These are phyloP conservation scores for Coelopa pilipes DNA, from an alignment of 2,888 invertebrate genomes.

Conservation along the genomic window DNA sequence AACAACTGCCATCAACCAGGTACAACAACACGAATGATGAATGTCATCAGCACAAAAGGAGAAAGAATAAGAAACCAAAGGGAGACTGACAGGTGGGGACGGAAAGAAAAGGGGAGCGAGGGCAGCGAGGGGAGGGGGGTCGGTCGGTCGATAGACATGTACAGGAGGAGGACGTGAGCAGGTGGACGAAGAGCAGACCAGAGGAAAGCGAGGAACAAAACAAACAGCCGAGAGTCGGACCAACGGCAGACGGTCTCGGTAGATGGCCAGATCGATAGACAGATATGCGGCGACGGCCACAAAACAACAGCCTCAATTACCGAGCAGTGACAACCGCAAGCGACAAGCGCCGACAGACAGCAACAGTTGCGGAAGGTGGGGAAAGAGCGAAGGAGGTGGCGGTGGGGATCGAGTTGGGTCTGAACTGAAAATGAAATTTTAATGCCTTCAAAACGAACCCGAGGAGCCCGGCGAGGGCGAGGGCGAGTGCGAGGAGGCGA, in stretches of 20 bases:
- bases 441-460: neutral
- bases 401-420: no score
- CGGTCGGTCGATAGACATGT: no score
- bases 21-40: neutral
- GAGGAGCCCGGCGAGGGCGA: no score
- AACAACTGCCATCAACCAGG: neutral
- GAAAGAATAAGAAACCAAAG: neutral
- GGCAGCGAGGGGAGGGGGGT: no score
- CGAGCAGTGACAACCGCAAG: neutral
- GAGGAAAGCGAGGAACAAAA: neutral
- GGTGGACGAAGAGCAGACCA: no score
- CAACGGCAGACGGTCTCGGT: neutral
- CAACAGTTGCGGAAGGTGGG: neutral
- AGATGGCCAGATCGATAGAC: no score
- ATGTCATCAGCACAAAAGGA: neutral
- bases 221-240: conserved; percentile 1
- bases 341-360: conserved; percentile 7
- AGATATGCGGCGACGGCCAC: neutral
- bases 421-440: conserved; percentile 14
- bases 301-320: neutral
- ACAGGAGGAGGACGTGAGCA: no score
- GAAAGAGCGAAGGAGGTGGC: neutral
- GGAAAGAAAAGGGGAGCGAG: no score
- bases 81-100: no score
- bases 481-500: no score